phyloP scores from a whole-genome alignment of 2,113 vertebrate species.

The Notechis scutatus region DNA sequence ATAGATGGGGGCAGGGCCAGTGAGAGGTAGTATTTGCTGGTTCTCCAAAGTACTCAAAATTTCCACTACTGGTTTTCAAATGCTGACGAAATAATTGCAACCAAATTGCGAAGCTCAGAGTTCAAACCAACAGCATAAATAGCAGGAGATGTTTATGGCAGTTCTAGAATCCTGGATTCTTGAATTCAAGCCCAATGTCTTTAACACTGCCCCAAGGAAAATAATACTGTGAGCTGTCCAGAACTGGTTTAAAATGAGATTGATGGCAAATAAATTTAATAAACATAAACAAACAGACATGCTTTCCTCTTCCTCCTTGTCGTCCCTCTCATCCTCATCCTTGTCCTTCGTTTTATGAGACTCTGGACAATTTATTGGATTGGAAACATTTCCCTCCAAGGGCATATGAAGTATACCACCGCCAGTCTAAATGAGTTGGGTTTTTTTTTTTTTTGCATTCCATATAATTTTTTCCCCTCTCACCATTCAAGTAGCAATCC shows the following conservation, averaged over 20 bases:
- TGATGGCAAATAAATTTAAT: neutral
- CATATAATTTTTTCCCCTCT: neutral
- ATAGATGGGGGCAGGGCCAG: too few species aligned
- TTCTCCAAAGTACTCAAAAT: too few species aligned
- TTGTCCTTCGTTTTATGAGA: neutral
- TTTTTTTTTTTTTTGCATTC: neutral
- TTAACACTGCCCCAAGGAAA: neutral
- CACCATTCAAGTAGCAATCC: neutral
- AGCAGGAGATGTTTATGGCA: neutral
- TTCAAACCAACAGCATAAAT: too few species aligned
- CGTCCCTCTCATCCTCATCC: neutral
- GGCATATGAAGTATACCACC: neutral
- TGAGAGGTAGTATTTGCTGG: too few species aligned
- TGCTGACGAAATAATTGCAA: too few species aligned
- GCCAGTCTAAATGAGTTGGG: neutral
- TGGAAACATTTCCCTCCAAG: neutral
- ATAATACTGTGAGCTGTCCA: neutral
- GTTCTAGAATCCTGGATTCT: neutral
- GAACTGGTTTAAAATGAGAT: neutral
- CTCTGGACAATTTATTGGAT: neutral
- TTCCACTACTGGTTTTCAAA: too few species aligned
- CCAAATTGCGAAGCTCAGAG: too few species aligned
- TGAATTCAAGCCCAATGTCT: neutral
- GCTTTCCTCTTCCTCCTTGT: neutral
- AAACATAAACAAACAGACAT: neutral